Base-by-base conservation (phyloP, 2,113 vertebrate species). In the Ornithorhynchus anatinus region DNA sequence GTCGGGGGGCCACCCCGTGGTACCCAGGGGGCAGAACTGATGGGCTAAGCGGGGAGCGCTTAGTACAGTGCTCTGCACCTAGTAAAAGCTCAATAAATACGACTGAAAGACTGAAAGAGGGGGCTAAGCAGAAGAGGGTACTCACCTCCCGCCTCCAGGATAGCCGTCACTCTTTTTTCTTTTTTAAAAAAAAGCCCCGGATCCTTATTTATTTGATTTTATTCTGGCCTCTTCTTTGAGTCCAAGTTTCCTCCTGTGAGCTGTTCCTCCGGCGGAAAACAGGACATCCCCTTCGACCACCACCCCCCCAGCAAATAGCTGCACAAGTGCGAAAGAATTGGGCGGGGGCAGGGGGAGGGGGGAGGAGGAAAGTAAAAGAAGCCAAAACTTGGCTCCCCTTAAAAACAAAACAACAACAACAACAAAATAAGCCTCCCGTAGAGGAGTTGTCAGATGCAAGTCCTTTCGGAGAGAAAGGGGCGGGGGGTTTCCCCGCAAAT, bases 71-170 rank as follows among this genome's bases (percentile, higher is more conserved):
- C n/a, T n/a, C n/a, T n/a, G n/a, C n/a, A n/a, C n/a, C n/a, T n/a
- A n/a, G n/a, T n/a, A n/a, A n/a, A n/a, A n/a, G n/a, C n/a, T n/a
- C n/a, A n/a, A n/a, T n/a, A n/a, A n/a, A n/a, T n/a, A n/a, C n/a
- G n/a, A n/a, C n/a, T n/a, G n/a, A n/a, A n/a, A n/a, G 25, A 48
- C 22, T 2, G 23, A 27, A 6, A 29, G 20, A 4, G 42, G 16
- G 47, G 9, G 3, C n/a, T n/a, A n/a, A n/a, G n/a, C n/a, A n/a
- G 53, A 14, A 19, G 25, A n/a, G 35, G 16, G n/a, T 27, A 81
- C 88, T 87, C 83, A 87, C 88, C 88, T 88, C 75, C 68, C 72
- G 22, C 32, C 39, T 65, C 57, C 23, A 61, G 59, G 12, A 17
- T 72, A 22, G 71, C 67, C 37, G 52, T 81, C 79, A 54, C 64